Evolutionary conservation across 2,797 vertebrate genomes (phyloP), one percentile per base, ranked within the genome.

Genomic region (Hephaestus fuliginosus): DNA sequence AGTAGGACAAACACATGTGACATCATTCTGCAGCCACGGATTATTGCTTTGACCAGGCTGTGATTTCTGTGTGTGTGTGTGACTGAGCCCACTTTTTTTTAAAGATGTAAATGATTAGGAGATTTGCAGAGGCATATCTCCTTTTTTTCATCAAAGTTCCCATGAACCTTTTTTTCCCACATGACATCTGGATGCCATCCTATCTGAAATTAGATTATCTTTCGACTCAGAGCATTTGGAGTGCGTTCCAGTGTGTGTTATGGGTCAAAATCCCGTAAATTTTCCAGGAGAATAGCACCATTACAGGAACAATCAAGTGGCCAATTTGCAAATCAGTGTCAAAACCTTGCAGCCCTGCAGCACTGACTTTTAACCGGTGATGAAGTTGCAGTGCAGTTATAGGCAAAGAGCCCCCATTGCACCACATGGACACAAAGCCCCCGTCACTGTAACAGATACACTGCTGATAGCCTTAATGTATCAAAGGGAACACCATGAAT

Each of bases 11-110:
- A 94, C 88, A 89, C 89, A 90, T 91, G 80, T 91, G 74, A 95
- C 91, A 87, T 93, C 90, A 89, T 93, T 85, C 86, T 94, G 92
- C 95, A 94, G 92, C 91, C 90, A 84, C 86, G 86, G 90, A 91
- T 95, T 93, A 93, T 90, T 91, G 51, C 62, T 39, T 15, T 79
- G 68, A 83, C 63, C 73, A 57, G 69, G 80, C 70, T 64, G 25
- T 78, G 55, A 79, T 81, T 69, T 85, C 36, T 62, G 55, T 80
- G 81, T 79, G 67, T 62, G 55, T 80, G 81, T 79, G 67, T 36
- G 65, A 65, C 44, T 55, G 56, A 74, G 71, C 68, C 51, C 20
- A 43, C 53, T 79, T 74, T 61, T 53, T 17, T 71, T 49, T 41
- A 15, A 68, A 60, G 48, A 84, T 53, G 41, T 58, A 65, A 74